Evolutionary conservation across 2,113 vertebrate species (phyloP).

Genomic region (Dendrocopos noguchii): DNA sequence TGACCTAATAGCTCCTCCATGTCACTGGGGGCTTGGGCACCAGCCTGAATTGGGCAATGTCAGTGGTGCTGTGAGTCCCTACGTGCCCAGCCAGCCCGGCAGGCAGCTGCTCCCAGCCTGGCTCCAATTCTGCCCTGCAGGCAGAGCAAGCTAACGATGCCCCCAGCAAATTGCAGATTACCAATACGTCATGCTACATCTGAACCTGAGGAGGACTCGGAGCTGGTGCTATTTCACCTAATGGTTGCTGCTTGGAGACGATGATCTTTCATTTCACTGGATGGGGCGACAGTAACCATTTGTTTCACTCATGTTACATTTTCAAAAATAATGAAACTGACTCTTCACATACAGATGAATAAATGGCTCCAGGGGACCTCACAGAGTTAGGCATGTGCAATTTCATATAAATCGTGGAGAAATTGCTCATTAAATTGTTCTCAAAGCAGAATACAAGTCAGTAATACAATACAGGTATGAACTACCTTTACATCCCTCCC

Average conservation of each 20-base stretch:
- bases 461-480: neutral
- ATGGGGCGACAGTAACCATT: conserved; percentile 68
- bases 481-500: neutral
- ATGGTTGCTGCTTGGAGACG: conserved; percentile 80
- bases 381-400: conserved; percentile 3
- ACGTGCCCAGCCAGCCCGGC: conserved; percentile 48
- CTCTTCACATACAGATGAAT: conserved; percentile 21
- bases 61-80: conserved; percentile 53
- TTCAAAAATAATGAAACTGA: conserved; percentile 60
- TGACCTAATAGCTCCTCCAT: conserved; percentile 85
- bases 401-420: conserved; percentile 64
- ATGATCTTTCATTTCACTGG: conserved; percentile 81
- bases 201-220: conserved; percentile 67
- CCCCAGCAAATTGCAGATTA: conserved; percentile 89
- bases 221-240: conserved; percentile 73
- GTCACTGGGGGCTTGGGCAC: conserved; percentile 79
- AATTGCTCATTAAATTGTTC: conserved; percentile 69
- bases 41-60: conserved; percentile 57
- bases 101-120: conserved; percentile 86
- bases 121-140: conserved; percentile 87
- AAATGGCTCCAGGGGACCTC: conserved; percentile 50
- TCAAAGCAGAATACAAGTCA: conserved; percentile 50
- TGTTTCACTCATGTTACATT: conserved; percentile 58
- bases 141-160: conserved; percentile 88
- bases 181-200: conserved; percentile 61